Evolutionary conservation across 2,797 vertebrate species (phyloP), one percentile per base, ranked within the genome.

Genomic region (Manis javanica): DNA sequence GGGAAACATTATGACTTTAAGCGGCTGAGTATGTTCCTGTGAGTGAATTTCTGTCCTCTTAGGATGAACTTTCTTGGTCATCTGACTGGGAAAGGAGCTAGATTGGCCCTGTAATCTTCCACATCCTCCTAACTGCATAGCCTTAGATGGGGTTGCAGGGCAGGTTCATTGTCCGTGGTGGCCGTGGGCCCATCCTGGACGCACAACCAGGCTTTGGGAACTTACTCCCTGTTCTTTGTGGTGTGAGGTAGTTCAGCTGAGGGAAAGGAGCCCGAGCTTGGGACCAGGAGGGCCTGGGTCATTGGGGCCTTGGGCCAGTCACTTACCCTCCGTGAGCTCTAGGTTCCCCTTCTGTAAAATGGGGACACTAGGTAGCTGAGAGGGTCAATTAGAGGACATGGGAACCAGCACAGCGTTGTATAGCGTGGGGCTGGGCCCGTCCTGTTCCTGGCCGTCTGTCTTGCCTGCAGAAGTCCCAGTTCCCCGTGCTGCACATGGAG

Each of bases 401-500:
- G 72, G 88, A 79, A 86, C 82, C 72, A 3, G 24, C 8, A 42
- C 34, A 39, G n/a, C 53, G 31, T 18, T 37, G 24, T 49, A 0
- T 4, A 55, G 61, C 23, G 3, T 26, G 19, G 21, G 14, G 55
- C 66, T 6, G 42, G n/a, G 82, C 39, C 31, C 23, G 39, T 96
- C 29, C 59, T 14, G 12, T 51, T 57, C 51, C 78, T 82, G 59
- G 57, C 15, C 29, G 3, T 26, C 72, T 75, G 23, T 72, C 46
- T 91, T 29, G 5, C 37, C 90, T 91, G 2, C 97, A 99, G 99
- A 98, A 96, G 9, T 51, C 98, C 2, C 98, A 99, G 64, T 99
- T 98, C 81, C 98, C 98, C 0, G 37, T 99, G 46, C 93, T 99
- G 96, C 98, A 85, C 64, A 95, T 98, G 78, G 98, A 98, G 87